Base-by-base conservation (phyloP, 1,140 invertebrate genomes). In the Anoplophora glabripennis region DNA sequence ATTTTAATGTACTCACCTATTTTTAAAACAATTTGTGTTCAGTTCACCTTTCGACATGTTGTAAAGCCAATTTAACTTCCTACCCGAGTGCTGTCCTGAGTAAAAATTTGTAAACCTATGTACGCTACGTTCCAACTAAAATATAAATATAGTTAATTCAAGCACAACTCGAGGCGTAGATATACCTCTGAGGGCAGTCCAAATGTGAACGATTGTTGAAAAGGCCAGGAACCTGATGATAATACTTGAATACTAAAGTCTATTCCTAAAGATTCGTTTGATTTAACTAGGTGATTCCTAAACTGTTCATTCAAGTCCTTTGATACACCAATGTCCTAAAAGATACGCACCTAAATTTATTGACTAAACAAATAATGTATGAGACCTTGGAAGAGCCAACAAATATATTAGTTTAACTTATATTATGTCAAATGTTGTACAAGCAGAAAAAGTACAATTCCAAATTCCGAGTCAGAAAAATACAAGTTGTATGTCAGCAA, bases 41-140 rank as follows among this genome's bases (percentile, higher is more conserved):
- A 99, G 79, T 79, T 99, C 97, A 28, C 97, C 97, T 80, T 98
- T 98, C 54, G 93, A 98, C 89, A 98, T 95, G 71, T 97, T 92
- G 75, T 96, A 98, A 15, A 99, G 78, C 96, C 96, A 99, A 78
- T 94, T 96, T 17, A 99, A 82, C 78, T 99, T 99, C 51, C 97
- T 85, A 8, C 97, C 97, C 63, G 90, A 97, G 78, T 99, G 96
- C 67, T 95, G 91, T 47, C 87, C 88, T 67, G 91, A 91, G 76
- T 99, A 99, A 79, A 99, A 99, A 49, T 87, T 87, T 15, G 92
- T 95, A 79, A 99, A 99, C 65, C 93, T 85, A 75, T 95, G 90
- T 68, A 97, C 93, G 69, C 95, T 96, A 51, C 91, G 83, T 76
- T 98, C 94, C 75, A 99, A 78, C 89, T 93, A 77, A 37, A 82